Base-by-base conservation (phyloP, 2,888 invertebrate species). In the Torymus tubicola region DNA sequence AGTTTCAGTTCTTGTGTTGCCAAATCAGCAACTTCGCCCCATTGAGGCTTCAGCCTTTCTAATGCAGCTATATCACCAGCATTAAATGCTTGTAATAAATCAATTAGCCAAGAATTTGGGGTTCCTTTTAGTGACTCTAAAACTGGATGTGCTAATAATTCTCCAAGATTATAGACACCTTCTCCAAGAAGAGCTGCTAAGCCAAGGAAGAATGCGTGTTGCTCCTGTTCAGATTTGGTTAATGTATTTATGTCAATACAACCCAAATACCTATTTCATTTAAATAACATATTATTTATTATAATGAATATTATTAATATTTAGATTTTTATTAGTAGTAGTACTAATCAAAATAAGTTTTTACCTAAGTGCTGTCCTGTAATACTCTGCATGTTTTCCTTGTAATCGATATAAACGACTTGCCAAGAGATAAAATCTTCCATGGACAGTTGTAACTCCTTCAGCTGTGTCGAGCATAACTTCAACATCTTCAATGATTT, bases 161-260 rank as follows among this genome's bases (percentile, higher is more conserved):
- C 99, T 0, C 98, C 99, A 85, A 99, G 94, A 90, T 99, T 99
- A 90, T 99, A 99, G 21, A 99, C 97, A 24, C 96, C 96, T 86
- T 98, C 96, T 0, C 98, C 99, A 1, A 99, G 92, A 31, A 99
- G 93, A 0, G 98, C 99, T 0, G 99, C 99, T 10, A 99, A 92
- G 0, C 98, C 97, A 4, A 99, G 93, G 85, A 98, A 95, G 88
- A 97, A 96, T 0, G 99, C 99, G 86, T 96, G 95, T 74, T 95
- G 94, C 75, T 94, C 93, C 91, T 95, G 94, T 72, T 94, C 93
- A 82, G 94, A 93, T 70, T 92, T 91, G 1, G 93, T 92, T 83
- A 96, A 92, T 11, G 94, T 94, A 18, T 93, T 93, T 57, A 96
- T 88, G 8, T 96, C 95, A 67, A 94, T 94, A 87, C 96, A 96